A percentile compares a stretch with the other conserved stretches of the same genome.
Evolutionary conservation across 2,113 vertebrate species (phyloP).

Genomic region (Lamprologus tigripictilis): DNA sequence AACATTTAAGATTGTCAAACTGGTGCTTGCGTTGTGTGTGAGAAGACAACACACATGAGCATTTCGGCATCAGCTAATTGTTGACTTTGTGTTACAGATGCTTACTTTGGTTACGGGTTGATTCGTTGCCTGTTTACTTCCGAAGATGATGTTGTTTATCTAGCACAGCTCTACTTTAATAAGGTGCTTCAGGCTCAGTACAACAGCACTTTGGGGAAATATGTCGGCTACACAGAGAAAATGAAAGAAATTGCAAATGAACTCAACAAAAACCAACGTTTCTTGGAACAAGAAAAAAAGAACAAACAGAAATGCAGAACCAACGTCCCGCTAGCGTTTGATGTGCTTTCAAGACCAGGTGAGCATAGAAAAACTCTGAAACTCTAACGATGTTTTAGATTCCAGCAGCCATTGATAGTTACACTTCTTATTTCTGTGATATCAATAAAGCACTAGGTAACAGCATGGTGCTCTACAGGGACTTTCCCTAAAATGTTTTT

Average conservation of each 20-base stretch:
- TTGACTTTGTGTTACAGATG: conserved; percentile 1
- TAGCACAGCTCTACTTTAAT: neutral
- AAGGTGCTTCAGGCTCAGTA: neutral
- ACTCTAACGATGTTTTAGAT: neutral
- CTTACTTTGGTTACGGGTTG: neutral
- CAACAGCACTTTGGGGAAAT: conserved; percentile 29
- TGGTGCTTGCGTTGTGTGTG: neutral
- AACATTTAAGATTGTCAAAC: neutral
- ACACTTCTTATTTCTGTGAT: neutral
- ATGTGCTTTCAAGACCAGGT: neutral
- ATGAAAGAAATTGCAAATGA: neutral
- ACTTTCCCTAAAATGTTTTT: neutral
- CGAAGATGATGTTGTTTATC: neutral
- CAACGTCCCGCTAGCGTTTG: accelerated
- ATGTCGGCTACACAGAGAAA: neutral
- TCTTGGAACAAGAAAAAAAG: neutral
- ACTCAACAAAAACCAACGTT: neutral
- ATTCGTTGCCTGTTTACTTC: neutral
- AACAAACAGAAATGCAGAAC: neutral
- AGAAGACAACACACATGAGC: neutral
- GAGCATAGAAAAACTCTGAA: neutral
- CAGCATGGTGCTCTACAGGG: neutral
- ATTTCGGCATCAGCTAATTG: neutral
- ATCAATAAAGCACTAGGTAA: neutral
- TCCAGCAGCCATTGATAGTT: neutral